Evolutionary conservation across 2,888 invertebrate species (phyloP), one percentile per base, ranked within the genome.

Genomic region (Oegoconia quadripuncta): DNA sequence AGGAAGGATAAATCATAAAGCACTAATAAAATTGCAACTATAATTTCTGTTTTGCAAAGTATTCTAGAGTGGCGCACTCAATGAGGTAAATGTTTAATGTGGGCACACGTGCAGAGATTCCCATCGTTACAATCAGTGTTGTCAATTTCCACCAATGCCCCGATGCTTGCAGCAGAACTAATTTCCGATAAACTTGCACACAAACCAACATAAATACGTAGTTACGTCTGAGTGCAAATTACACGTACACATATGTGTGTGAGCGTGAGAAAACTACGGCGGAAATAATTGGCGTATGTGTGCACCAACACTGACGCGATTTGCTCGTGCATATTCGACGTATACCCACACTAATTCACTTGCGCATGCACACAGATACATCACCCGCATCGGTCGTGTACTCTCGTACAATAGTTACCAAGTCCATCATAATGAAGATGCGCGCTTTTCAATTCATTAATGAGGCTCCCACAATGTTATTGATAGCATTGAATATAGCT

Each of bases 261-360:
- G 69, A 84, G 79, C 84, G 86, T 88, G 87, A 83, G 88, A 88
- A 87, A 82, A 75, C 71, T 75, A 74, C 80, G 64, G 67, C 72
- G 76, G 73, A 76, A 72, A 76, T 74, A 74, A 71, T 59, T 69
- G 60, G 59, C 50, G 61, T 49, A 50, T 73, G 73, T 58, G 60
- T 58, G 20, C 18, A 33, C 29, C 50, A 58, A 61, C 64, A 69
- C 70, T 64, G 62, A 66, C 59, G 66, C 63, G 63, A 64, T 66
- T 64, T 58, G 55, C 62, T 64, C 65, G 59, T 55, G 55, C 57
- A 64, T 56, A 44, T 34, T 42, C 48, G 48, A 39, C 38, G 16
- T 32, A 29, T 44, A 48, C 48, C 30, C 50, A 57, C 55, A 59
- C 53, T 52, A 25, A 32, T 29, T 26, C 44, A 45, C 46, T 26